Evolutionary conservation across 1,140 invertebrate genomes (phyloP), one percentile per base, ranked within the genome.

Genomic region (Gonioctena quinquepunctata): DNA sequence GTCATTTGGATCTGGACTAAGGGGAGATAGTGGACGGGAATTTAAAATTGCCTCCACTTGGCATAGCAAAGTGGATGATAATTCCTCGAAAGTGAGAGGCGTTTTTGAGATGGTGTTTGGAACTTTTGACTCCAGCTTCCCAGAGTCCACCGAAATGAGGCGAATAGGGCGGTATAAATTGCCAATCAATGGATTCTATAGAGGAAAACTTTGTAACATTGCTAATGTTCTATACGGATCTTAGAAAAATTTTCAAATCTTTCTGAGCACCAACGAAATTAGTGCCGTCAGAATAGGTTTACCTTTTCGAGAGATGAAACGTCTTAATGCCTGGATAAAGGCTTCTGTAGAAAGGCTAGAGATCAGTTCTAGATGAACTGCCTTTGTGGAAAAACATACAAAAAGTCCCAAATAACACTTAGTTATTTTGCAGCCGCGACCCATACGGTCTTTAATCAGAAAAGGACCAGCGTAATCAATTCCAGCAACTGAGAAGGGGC

Each of bases 311-410:
- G 71, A n/a, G 11, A 77, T 70, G 63, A 84, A 83, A 18, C 80
- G 54, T 13, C 61, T 27, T 21, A 42, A 42, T 42, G 33, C 11
- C 4, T 42, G 33, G 33, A 21, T 8, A 42, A 42, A 42, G 1
- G 11, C 33, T 42, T 42, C 33, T 2, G 33, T 13, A 42, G 33
- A 84, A n/a, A 76, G 7, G 73, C 66, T 52, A 70, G 56, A 64
- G 7, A 81, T 74, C 6, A 78, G 57, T 66, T 84, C 82, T 28
- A 84, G 63, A 67, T 83, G 80, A 8, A 82, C 70, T 16, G 76
- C 79, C 50, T 80, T 80, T 11, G 67, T 75, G 26, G 65, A 52
- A 57, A 81, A 64, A 67, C 76, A 83, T 21, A 80, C 57, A 72
- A 77, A 81, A 59, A 82, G 6, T 66, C 59, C 69, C 54, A 80